Conservation (phyloP, 2,113 vertebrate species). For the Sphaerodactylus townsendi region DNA sequence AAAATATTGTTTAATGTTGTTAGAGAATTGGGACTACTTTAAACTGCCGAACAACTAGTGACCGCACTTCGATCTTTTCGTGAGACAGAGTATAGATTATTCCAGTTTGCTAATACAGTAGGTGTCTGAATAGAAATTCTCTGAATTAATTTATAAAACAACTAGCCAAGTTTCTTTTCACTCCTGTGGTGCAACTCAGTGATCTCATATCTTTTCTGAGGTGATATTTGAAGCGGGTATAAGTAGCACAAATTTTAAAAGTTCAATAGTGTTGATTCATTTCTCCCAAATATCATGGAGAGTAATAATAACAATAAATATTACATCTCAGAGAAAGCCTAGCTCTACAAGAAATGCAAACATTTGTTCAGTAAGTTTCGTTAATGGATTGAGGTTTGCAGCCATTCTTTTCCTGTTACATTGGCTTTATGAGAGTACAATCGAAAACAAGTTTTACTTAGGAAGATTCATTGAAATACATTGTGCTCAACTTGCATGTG, state of each 20-base stretch:
- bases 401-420: neutral
- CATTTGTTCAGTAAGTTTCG: neutral
- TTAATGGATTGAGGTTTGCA: neutral
- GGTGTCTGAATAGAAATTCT: neutral
- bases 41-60: too few relatives aligned
- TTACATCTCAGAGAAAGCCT: neutral
- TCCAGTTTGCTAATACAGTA: neutral
- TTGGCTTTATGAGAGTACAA: neutral
- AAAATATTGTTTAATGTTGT: too few relatives aligned
- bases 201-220: neutral
- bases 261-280: neutral
- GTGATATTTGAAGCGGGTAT: rapidly evolving
- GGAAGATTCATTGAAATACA: neutral
- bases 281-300: too few relatives aligned
- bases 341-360: neutral
- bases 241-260: neutral
- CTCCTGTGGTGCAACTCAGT: neutral
- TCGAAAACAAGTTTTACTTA: neutral
- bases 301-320: too few relatives aligned
- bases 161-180: neutral
- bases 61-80: too few relatives aligned
- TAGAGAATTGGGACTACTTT: too few relatives aligned
- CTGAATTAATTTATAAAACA: rapidly evolving
- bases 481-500: neutral
- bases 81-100: too few relatives aligned